Evolutionary conservation across 2,888 invertebrate species (phyloP), one percentile per base, ranked within the genome.

Genomic region (Frankliniella fusca): DNA sequence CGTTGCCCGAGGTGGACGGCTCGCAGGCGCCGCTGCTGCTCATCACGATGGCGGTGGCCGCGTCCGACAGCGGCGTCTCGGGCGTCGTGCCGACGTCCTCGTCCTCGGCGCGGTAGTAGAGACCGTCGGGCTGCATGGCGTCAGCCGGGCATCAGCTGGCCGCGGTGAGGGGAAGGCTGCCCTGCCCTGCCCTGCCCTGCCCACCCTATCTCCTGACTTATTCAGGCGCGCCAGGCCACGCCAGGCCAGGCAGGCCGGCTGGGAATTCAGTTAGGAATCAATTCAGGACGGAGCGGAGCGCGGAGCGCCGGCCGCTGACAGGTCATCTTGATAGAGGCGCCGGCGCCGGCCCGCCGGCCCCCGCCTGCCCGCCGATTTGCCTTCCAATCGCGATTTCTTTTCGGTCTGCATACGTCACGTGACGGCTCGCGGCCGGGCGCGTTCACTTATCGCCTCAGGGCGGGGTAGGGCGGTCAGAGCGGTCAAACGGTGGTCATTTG

Each of bases 91-190:
- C 70, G 23, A 9, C 70, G 70, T 76, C 70, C 23, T 76, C 70
- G 8, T 76, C 70, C 23, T 76, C 70, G 70, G 23, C 27, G 70
- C 27, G 70, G 70, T 76, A 76, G 70, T 76, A 76, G 70, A 27
- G 70, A 27, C 70, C 70, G 70, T 76, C 70, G 23, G 70, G 70
- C 70, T 76, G 70, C 70, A 76, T 76, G 70, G 27, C 70, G 3
- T 27, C 23, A 0, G 70, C 27, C 70, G 70, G 70, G 23, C 7
- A 12, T 0, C 20, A 3, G 61, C 54, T 15, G 38, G 38, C 38
- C n/a, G n/a, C n/a, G n/a, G n/a, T n/a, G n/a, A n/a, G n/a, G n/a
- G n/a, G n/a, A n/a, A n/a, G n/a, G n/a, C n/a, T n/a, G n/a, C n/a
- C n/a, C n/a, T n/a, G n/a, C n/a, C n/a, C n/a, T n/a, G n/a, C n/a